Percentiles rank a stretch among this genome's conserved stretches.
phyloP scores from a whole-genome alignment of 1,140 invertebrate genomes.

The Ips nitidus region DNA sequence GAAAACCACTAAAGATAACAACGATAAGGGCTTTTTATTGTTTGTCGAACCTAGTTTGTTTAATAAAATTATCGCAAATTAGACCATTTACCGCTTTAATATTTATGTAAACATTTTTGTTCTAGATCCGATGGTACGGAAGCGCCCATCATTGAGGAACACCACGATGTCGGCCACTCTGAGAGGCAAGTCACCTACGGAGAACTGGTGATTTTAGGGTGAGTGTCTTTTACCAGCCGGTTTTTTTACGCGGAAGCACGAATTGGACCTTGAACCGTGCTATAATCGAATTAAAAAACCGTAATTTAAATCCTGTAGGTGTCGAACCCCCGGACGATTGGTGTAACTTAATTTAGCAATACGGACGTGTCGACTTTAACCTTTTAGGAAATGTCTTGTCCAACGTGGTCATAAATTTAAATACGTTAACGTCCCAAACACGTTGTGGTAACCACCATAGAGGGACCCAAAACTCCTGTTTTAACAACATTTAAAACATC shows the following conservation, averaged over 20 bases:
- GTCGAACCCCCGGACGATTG: background rate
- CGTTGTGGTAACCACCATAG: too few relatives aligned
- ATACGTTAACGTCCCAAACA: too few relatives aligned
- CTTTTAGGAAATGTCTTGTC: background rate
- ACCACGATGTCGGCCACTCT: conserved; percentile 63
- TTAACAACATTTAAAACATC: too few relatives aligned
- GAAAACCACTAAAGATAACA: too few relatives aligned
- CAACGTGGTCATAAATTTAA: too few relatives aligned
- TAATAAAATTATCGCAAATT: too few relatives aligned
- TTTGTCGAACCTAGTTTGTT: too few relatives aligned
- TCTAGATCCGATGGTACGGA: conserved; percentile 71
- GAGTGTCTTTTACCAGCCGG: conserved; percentile 51
- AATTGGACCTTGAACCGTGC: background rate
- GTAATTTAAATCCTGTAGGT: background rate
- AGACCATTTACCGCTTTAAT: too few relatives aligned
- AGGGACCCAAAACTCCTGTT: too few relatives aligned
- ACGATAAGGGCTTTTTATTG: too few relatives aligned
- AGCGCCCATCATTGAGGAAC: conserved; percentile 67
- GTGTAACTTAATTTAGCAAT: background rate
- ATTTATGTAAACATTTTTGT: conserved; percentile 41
- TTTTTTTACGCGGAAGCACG: too few relatives aligned
- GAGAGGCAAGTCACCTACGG: conserved; percentile 85
- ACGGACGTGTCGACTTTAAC: background rate
- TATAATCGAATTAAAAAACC: background rate
- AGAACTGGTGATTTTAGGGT: conserved; percentile 92